Evolutionary conservation across 1,140 invertebrate species (phyloP), one percentile per base, ranked within the genome.

Genomic region (Agrilus planipennis): DNA sequence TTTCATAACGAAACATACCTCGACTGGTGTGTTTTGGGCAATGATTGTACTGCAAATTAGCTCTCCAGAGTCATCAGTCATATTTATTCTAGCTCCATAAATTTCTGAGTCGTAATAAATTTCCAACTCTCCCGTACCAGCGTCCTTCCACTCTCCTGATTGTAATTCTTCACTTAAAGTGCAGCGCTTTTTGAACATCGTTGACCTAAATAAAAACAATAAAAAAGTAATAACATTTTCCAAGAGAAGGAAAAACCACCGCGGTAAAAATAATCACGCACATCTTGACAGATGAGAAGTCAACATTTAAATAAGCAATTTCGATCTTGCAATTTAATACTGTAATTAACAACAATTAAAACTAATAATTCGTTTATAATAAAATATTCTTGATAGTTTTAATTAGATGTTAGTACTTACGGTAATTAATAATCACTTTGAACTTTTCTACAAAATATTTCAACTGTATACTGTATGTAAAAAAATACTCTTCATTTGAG

Each of bases 91-190:
- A 3, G 56, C 46, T 2, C 45, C 51, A 35, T 55, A 58, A 7
- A 54, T 19, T 31, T 60, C 55, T 6, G 46, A 34, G 37, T 62
- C 58, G 34, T 55, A 62, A 37, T 52, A 57, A 14, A 62, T 44
- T 28, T 54, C 43, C 9, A 60, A 34, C 5, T 49, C 46, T 6
- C 60, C 60, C 3, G 31, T 41, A 12, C 37, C 36, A 0, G 60
- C 37, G 1, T 42, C 31, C 12, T 46, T 45, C 60, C 60, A 62
- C 20, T 49, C 32, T 6, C 38, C 36, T 12, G 11, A 20, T 11
- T 9, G 34, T 2, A 41, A 9, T 32, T 50, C 34, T 37, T 60
- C 53, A 25, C 49, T 54, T 14, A 60, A 39, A 16, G 44, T 50
- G 35, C 56, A 58, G 6, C 41, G 44, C 31, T 48, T 41, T 12